Conservation (phyloP, 2,113 vertebrate species). For the Megaptera novaeangliae region DNA sequence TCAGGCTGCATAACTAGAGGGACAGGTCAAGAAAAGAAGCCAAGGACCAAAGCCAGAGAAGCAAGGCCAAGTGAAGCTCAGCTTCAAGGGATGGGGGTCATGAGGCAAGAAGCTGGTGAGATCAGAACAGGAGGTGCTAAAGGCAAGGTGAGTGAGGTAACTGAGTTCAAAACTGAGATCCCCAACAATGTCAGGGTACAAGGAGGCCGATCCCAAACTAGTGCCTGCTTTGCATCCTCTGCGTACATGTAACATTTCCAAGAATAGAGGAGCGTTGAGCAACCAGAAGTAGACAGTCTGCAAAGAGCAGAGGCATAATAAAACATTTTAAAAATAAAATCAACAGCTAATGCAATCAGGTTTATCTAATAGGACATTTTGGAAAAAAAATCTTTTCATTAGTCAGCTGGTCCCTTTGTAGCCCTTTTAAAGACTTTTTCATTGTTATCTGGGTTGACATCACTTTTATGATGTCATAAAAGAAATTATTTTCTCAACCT, state of each 20-base stretch:
- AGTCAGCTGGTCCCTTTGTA: neutral
- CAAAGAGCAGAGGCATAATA: neutral
- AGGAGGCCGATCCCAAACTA: neutral
- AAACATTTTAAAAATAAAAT: slow-evolving; percentile 33
- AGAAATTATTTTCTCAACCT: neutral
- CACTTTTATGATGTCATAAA: neutral
- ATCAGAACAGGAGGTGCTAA: neutral
- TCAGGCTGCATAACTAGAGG: neutral
- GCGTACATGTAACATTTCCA: too few species aligned
- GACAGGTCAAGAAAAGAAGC: neutral
- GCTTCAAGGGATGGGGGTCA: neutral
- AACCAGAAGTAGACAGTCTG: neutral
- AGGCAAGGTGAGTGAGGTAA: neutral
- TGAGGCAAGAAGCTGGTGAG: neutral
- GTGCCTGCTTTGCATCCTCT: neutral
- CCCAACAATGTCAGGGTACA: neutral
- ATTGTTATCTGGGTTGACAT: neutral
- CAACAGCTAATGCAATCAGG: neutral
- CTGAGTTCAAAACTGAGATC: neutral
- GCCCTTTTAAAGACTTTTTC: neutral
- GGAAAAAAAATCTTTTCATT: neutral
- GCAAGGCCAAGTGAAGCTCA: neutral
- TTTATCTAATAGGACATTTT: neutral
- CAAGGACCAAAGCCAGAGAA: neutral
- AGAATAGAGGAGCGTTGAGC: neutral